phyloP scores from a whole-genome alignment of 2,888 invertebrate genomes.

The Dysmachus trigonus region DNA sequence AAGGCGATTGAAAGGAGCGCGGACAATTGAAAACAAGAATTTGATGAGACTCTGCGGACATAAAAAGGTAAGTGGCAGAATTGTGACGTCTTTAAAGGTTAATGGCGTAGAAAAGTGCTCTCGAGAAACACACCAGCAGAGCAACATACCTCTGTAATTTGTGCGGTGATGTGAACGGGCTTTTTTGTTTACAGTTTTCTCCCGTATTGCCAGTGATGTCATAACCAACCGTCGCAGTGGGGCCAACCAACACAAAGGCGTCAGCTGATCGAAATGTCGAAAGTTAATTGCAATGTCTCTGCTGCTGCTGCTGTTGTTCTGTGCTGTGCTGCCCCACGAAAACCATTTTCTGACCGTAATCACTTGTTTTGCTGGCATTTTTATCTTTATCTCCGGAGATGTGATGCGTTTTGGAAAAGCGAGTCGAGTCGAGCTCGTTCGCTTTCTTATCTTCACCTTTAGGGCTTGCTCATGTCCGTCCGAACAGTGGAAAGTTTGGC shows the following conservation, averaged over 20 bases:
- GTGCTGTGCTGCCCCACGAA: background rate
- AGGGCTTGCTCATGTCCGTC: background rate
- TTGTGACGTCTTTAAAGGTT: background rate
- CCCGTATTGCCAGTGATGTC: background rate
- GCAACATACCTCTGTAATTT: background rate
- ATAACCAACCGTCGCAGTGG: background rate
- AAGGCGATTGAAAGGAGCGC: background rate
- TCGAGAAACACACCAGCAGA: background rate
- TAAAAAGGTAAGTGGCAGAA: slow-evolving; percentile 7
- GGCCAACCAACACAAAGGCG: background rate
- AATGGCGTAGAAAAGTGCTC: background rate
- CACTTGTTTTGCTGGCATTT: background rate
- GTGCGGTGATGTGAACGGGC: slow-evolving; percentile 1
- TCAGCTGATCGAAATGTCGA: background rate
- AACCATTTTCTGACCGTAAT: background rate
- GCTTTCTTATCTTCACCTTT: background rate
- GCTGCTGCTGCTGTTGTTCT: background rate
- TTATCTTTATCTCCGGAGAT: background rate
- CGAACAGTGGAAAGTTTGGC: background rate
- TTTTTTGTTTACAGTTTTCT: slow-evolving; percentile 27
- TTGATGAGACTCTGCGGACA: background rate
- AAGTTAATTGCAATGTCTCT: background rate
- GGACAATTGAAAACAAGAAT: background rate
- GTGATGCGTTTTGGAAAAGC: background rate
- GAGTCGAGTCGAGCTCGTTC: background rate